phyloP scores from a whole-genome alignment of 1,140 invertebrate species.

The Frieseomelitta varia region DNA sequence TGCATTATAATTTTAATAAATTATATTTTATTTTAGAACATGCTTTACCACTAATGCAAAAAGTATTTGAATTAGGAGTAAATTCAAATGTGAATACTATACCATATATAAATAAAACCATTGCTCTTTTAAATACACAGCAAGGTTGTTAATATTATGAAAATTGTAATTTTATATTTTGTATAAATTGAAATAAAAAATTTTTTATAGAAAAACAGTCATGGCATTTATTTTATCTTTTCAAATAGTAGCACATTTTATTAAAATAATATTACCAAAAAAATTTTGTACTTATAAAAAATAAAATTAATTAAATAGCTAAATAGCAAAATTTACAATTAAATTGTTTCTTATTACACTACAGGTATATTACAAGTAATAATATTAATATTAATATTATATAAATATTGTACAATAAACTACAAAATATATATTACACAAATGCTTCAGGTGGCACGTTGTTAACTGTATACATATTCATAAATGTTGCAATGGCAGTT shows the following conservation, averaged over 20 bases:
- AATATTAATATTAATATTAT: conserved; percentile 1
- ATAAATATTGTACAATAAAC: not conserved
- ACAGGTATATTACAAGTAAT: conserved; percentile 4
- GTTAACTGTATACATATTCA: conserved; percentile 76
- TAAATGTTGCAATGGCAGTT: conserved; percentile 74
- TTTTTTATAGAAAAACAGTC: conserved; percentile 44
- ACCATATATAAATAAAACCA: conserved; percentile 89
- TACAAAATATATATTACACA: conserved; percentile 30
- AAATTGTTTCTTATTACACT: not conserved
- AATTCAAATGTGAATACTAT: conserved; percentile 90
- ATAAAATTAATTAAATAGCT: conserved; percentile 15
- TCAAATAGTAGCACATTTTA: not conserved
- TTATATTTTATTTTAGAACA: conserved; percentile 85
- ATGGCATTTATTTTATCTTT: conserved; percentile 26
- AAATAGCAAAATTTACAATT: conserved; percentile 7
- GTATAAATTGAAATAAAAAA: conserved; percentile 51
- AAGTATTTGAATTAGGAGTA: conserved; percentile 92
- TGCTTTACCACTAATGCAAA: conserved; percentile 88
- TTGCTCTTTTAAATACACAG: conserved; percentile 91
- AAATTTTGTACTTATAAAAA: not conserved
- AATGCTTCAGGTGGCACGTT: conserved; percentile 77
- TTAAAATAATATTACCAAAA: not conserved
- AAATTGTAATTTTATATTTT: conserved; percentile 56
- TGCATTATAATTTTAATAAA: not conserved
- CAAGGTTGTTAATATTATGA: conserved; percentile 85